A percentile compares a stretch with the other conserved stretches of the same genome.
These are phyloP conservation scores for Buceros bicornis DNA, from an alignment of 2,797 vertebrate species.

Conservation along the genomic window DNA sequence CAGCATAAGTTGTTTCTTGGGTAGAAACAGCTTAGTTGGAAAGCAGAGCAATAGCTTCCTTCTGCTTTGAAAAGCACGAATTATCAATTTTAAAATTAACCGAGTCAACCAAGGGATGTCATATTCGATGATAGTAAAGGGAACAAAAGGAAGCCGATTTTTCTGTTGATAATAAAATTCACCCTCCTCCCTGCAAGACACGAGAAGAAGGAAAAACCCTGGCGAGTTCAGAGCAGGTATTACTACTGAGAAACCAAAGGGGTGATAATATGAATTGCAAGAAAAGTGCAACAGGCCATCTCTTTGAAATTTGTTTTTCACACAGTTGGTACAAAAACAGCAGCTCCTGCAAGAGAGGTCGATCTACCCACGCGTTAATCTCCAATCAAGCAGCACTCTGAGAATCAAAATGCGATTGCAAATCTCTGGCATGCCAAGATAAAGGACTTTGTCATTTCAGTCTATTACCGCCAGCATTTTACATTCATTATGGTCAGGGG, in stretches of 20 bases:
- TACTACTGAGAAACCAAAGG: constrained; percentile 58
- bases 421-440: constrained; percentile 72
- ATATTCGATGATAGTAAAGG: constrained; percentile 19
- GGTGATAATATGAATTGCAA: constrained; percentile 69
- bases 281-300: constrained; percentile 71
- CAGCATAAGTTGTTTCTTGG: background rate
- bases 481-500: constrained; percentile 67
- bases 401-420: constrained; percentile 81
- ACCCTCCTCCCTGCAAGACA: background rate
- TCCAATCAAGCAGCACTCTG: constrained; percentile 76
- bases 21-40: background rate
- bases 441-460: constrained; percentile 71
- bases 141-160: constrained; percentile 55
- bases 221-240: constrained; percentile 26
- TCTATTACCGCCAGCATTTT: constrained; percentile 69
- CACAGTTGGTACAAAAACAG: constrained; percentile 78
- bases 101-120: background rate
- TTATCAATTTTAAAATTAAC: constrained; percentile 40
- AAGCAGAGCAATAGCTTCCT: background rate
- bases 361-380: constrained; percentile 72
- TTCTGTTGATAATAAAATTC: constrained; percentile 43
- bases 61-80: constrained; percentile 46
- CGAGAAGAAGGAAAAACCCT: background rate
- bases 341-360: constrained; percentile 72
- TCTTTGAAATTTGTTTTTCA: constrained; percentile 82